Conservation (phyloP, 2,113 vertebrate species). For the Pituophis catenifer region DNA sequence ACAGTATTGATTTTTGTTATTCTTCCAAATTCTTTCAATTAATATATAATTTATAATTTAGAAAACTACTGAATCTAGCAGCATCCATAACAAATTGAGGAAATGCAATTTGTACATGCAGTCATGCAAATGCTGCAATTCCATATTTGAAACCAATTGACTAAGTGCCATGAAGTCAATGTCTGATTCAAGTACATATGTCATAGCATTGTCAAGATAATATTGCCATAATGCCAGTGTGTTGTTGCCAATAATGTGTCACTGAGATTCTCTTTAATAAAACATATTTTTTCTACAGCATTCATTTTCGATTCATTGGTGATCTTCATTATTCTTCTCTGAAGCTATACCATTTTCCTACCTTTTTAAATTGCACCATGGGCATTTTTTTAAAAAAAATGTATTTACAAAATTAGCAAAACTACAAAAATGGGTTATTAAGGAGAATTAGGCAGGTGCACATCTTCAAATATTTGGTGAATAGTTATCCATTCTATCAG, state of each 20-base stretch:
- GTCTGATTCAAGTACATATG: background rate
- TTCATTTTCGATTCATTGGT: background rate
- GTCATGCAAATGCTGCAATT: background rate
- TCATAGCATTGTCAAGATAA: background rate
- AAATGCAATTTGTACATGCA: background rate
- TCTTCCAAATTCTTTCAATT: background rate
- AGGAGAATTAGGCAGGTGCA: background rate
- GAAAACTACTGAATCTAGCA: background rate
- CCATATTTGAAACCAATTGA: background rate
- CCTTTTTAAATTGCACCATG: background rate
- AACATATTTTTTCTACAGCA: background rate
- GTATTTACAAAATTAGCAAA: background rate
- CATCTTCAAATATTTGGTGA: background rate
- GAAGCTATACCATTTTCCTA: background rate
- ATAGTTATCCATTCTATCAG: background rate
- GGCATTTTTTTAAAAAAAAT: background rate
- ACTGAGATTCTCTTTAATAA: background rate
- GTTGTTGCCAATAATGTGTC: background rate
- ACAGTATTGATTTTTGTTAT: background rate
- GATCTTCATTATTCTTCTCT: no score
- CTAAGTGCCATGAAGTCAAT: background rate
- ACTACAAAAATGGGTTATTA: background rate
- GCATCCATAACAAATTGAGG: background rate
- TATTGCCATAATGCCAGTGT: background rate
- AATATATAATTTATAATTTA: background rate